Percentiles rank a stretch among this genome's conserved stretches.
Conservation (phyloP, 1,140 invertebrate genomes). For the Streblospio benedicti region DNA sequence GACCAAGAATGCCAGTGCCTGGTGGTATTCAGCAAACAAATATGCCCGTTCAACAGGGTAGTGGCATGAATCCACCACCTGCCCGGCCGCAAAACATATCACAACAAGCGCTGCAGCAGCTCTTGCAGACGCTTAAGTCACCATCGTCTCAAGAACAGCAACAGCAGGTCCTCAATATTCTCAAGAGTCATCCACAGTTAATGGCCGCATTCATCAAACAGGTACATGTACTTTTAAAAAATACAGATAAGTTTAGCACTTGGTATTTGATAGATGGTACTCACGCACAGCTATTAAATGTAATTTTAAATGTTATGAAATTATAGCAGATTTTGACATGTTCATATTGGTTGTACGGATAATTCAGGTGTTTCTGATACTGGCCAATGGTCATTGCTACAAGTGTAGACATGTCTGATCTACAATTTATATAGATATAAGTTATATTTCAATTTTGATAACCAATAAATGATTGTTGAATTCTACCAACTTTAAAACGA, state of each 20-base stretch:
- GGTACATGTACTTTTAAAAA: constrained; percentile 58
- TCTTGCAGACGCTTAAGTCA: constrained; percentile 79
- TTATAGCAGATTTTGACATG: too few relatives aligned
- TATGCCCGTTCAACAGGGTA: constrained; percentile 16
- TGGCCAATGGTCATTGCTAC: too few relatives aligned
- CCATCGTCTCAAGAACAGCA: constrained; percentile 86
- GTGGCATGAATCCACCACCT: constrained; percentile 7
- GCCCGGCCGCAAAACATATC: constrained; percentile 10
- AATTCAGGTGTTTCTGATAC: too few relatives aligned
- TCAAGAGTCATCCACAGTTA: constrained; percentile 87
- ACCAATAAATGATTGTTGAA: too few relatives aligned
- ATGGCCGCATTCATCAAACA: constrained; percentile 96
- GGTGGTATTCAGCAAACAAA: constrained; percentile 21
- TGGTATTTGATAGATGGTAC: too few relatives aligned
- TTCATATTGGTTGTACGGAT: too few relatives aligned
- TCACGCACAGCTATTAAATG: not conserved
- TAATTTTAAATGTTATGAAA: not conserved
- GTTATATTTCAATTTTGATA: too few relatives aligned
- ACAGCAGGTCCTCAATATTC: constrained; percentile 80
- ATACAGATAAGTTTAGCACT: too few relatives aligned
- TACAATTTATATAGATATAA: too few relatives aligned
- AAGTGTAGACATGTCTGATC: too few relatives aligned
- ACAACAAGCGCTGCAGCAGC: constrained; percentile 69
- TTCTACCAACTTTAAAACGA: too few relatives aligned
- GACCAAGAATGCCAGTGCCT: constrained; percentile 16